These are phyloP conservation scores for Tetragonula clypearis DNA, from an alignment of 1,140 invertebrate species.

Conservation along the genomic window DNA sequence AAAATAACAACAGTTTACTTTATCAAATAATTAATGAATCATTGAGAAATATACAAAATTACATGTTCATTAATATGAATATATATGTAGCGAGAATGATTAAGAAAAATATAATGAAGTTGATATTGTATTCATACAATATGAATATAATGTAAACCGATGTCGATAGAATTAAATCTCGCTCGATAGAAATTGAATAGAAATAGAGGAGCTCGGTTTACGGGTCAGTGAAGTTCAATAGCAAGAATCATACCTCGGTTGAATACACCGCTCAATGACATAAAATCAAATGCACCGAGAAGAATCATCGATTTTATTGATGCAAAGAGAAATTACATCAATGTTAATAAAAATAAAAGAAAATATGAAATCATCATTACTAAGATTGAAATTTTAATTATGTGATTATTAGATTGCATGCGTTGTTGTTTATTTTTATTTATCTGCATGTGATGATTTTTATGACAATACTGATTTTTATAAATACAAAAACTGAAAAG, in stretches of 20 bases:
- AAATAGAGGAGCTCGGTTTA: conserved; percentile 16
- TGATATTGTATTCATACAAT: neutral
- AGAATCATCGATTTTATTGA: conserved; percentile 8
- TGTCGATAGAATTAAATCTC: conserved; percentile 5
- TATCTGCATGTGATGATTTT: too few relatives aligned
- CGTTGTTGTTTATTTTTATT: too few relatives aligned
- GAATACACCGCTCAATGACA: conserved; percentile 10
- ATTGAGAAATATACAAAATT: neutral
- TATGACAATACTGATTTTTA: too few relatives aligned
- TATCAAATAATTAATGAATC: neutral
- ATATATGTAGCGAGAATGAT: neutral
- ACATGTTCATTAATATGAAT: neutral
- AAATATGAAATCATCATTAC: neutral
- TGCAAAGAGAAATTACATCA: neutral
- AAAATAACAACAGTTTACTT: neutral
- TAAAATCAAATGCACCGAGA: neutral
- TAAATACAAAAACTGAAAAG: too few relatives aligned
- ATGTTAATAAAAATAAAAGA: neutral
- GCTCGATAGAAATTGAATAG: neutral
- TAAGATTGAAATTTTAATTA: neutral
- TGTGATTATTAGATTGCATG: neutral
- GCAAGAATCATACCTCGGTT: neutral
- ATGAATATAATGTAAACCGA: conserved; percentile 2
- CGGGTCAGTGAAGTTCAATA: conserved; percentile 10
- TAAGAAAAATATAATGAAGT: neutral